Conservation (phyloP, 2,888 invertebrate species). For the Agrypnus murinus region DNA sequence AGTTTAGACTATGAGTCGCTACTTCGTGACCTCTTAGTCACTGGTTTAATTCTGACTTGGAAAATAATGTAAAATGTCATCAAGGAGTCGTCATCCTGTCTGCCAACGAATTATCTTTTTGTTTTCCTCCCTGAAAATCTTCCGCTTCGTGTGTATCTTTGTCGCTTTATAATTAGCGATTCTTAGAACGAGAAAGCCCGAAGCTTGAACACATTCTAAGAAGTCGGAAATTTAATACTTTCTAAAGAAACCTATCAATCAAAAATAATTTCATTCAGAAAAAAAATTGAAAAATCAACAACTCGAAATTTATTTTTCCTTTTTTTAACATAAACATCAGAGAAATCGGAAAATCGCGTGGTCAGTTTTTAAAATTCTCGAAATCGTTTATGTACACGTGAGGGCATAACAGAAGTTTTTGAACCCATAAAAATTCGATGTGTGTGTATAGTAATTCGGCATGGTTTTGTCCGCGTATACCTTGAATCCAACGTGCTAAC, state of each 20-base stretch:
- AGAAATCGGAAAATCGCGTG: too few species aligned
- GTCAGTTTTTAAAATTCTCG: not conserved
- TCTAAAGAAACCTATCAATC: too few species aligned
- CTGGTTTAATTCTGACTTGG: constrained; percentile 42
- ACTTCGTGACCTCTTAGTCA: constrained; percentile 46
- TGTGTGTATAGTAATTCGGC: constrained; percentile 27
- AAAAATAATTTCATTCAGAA: too few species aligned
- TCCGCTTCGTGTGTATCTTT: constrained; percentile 20
- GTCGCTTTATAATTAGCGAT: constrained; percentile 29
- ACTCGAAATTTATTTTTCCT: too few species aligned
- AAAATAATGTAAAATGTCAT: constrained; percentile 48
- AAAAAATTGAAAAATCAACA: too few species aligned
- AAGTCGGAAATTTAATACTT: too few species aligned
- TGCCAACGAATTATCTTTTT: constrained; percentile 46
- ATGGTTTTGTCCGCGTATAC: constrained; percentile 21
- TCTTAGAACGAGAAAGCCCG: constrained; percentile 32
- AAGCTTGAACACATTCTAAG: not conserved
- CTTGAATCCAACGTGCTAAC: constrained; percentile 36
- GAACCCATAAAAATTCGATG: constrained; percentile 21
- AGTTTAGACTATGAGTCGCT: constrained; percentile 39
- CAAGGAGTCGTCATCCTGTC: constrained; percentile 48
- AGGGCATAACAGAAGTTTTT: constrained; percentile 14
- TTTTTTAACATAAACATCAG: too few species aligned
- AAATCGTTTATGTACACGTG: not conserved
- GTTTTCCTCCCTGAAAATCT: constrained; percentile 32